Percentiles rank a stretch among this genome's conserved stretches.
These are phyloP conservation scores for Eupristina koningsbergeri DNA, from an alignment of 1,140 invertebrate genomes.

Conservation along the genomic window DNA sequence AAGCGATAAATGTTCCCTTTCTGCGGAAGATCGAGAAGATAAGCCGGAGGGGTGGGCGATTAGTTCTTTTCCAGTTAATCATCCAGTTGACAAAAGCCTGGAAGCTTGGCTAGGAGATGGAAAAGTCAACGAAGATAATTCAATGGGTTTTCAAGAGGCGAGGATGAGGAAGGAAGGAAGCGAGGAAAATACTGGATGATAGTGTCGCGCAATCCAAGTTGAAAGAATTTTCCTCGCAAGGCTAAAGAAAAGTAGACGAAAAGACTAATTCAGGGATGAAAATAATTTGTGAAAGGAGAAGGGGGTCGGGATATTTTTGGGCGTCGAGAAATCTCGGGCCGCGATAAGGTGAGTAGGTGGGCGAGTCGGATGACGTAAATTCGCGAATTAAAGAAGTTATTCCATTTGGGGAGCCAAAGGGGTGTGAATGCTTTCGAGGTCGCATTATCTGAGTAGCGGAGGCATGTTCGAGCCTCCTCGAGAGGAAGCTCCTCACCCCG, in stretches of 20 bases:
- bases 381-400: slow-evolving; percentile 75
- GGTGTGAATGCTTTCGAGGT: slow-evolving; percentile 73
- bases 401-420: slow-evolving; percentile 74
- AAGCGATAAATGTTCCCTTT: background rate
- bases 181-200: slow-evolving; percentile 1
- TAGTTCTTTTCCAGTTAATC: background rate
- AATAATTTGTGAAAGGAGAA: slow-evolving; percentile 47
- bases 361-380: slow-evolving; percentile 65
- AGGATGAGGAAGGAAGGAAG: too few species aligned
- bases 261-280: slow-evolving; percentile 36
- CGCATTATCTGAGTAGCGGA: slow-evolving; percentile 69
- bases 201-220: slow-evolving; percentile 49
- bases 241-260: slow-evolving; percentile 39
- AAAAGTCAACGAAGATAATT: too few species aligned
- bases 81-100: too few species aligned
- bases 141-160: too few species aligned
- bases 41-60: background rate
- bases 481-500: slow-evolving; percentile 27
- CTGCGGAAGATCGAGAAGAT: background rate
- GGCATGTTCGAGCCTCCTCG: slow-evolving; percentile 44
- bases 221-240: background rate
- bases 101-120: too few species aligned
- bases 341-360: slow-evolving; percentile 16
- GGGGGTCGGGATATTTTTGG: slow-evolving; percentile 43
- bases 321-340: slow-evolving; percentile 57